Base-by-base conservation (phyloP, 2,888 invertebrate genomes). In the Lacanobia wlatinum region DNA sequence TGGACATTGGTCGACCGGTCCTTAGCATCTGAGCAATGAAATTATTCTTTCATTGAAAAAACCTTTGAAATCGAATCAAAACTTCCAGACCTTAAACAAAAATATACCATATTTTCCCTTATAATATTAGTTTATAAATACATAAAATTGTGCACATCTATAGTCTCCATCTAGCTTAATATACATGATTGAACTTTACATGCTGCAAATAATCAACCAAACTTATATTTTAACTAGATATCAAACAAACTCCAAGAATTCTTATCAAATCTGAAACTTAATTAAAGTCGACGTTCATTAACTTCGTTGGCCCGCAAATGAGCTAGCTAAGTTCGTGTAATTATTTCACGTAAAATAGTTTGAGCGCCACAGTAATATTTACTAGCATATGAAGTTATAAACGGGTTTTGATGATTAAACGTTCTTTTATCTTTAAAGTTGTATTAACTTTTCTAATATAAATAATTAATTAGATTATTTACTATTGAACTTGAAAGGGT, bases 211-310 rank as follows among this genome's bases (percentile, higher is more conserved):
- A 72, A 53, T 68, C 53, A 66, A 48, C 34, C 10, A 16, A 73
- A 69, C 48, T 65, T 61, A 48, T 60, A 59, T 50, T 78, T 76
- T 69, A 80, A 78, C 61, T 65, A 72, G 60, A 80, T 56, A 81
- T 78, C 72, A 77, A 61, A 60, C 65, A 63, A 68, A 59, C 59
- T 67, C 52, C 53, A 81, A 77, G 73, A 86, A 91, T 90, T 89
- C 87, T 87, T 90, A 89, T 90, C 84, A 88, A 89, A 88, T 84
- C 85, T 81, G 62, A 70, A 87, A 90, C 88, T 92, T 89, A 90
- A 93, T 93, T 92, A 92, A 91, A 87, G 83, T 82, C 81, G 75
- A 70, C 88, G 89, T 89, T 90, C 89, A 89, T 92, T 92, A 89
- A 91, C 87, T 90, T 87, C 76, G 87, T 87, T 76, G 84, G 86